These are phyloP conservation scores for Leucophenga varia DNA, from an alignment of 1,140 invertebrate genomes.

Conservation along the genomic window DNA sequence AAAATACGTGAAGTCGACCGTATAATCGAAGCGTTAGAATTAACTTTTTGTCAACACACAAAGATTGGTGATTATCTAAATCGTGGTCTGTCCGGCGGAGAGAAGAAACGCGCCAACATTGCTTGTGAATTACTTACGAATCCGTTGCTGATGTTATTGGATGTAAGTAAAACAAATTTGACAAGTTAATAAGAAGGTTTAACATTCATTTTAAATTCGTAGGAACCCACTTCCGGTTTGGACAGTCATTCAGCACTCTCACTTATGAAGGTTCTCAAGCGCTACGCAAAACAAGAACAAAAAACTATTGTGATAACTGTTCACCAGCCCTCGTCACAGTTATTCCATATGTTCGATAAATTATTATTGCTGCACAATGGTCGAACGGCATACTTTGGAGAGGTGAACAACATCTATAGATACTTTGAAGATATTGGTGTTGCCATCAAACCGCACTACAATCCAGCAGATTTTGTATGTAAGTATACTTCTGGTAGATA, in stretches of 20 bases:
- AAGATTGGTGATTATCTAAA: conserved; percentile 80
- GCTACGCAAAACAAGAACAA: conserved; percentile 74
- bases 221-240: conserved; percentile 85
- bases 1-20: conserved; percentile 80
- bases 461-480: conserved; percentile 86
- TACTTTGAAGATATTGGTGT: conserved; percentile 76
- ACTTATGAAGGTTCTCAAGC: conserved; percentile 73
- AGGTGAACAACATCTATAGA: conserved; percentile 72
- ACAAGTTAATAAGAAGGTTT: too few species aligned
- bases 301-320: conserved; percentile 82
- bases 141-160: conserved; percentile 79
- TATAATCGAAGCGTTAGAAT: conserved; percentile 76
- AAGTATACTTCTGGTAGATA: conserved; percentile 59
- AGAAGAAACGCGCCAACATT: conserved; percentile 85
- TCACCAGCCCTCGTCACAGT: conserved; percentile 85
- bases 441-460: conserved; percentile 76
- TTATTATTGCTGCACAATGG: conserved; percentile 76
- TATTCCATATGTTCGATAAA: conserved; percentile 85
- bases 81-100: conserved; percentile 80
- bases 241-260: conserved; percentile 81
- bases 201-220: too few species aligned
- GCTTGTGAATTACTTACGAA: conserved; percentile 85
- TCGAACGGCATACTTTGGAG: conserved; percentile 79
- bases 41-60: conserved; percentile 76
- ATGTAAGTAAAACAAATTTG: conserved; percentile 65